Evolutionary conservation across 2,113 vertebrate species (phyloP), one percentile per base, ranked within the genome.

Genomic region (Triplophysa siluroides): DNA sequence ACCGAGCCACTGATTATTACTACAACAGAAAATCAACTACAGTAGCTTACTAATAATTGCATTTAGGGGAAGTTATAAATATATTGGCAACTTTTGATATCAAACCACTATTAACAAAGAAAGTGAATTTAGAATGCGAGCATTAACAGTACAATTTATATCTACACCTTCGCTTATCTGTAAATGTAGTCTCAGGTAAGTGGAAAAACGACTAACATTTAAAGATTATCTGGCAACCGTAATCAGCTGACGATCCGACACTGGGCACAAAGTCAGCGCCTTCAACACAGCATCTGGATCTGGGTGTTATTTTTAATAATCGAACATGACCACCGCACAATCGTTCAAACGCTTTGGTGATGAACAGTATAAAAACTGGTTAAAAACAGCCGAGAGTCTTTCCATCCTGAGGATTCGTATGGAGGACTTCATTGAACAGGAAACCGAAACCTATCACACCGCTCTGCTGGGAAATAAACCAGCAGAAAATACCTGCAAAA

Each of bases 311-410:
- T 58, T 61, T 75, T 29, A 29, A 19, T 50, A 0, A 29, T 38
- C 5, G 1, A 76, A 0, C 23, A 76, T 76, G 73, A 66, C 14
- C 19, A 61, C 6, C 2, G 82, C 83, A 83, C 85, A 79, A 16
- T 56, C 65, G 2, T 71, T 23, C 79, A 70, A 23, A n/a, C 85
- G 88, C 29, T 89, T 89, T 23, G 12, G 50, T 0, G 85, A 89
- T 18, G 77, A 81, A 2, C 33, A 76, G 0, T 89, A 89, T 72
- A 87, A 83, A 38, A 85, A 89, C 69, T 89, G 88, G 88, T 77
- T 89, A 21, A 88, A 85, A 83, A 83, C 83, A 0, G 81, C 86
- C 0, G 78, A 87, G 83, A 84, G 81, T 60, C 68, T 89, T 1
- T 78, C 73, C 7, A 54, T 82, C 43, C 73, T 89, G 61, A 84